Percentiles rank a stretch among this genome's conserved stretches.
Conservation (phyloP, 53 echinoderm and acorn worm genomes). For the Patiria pectinifera region DNA sequence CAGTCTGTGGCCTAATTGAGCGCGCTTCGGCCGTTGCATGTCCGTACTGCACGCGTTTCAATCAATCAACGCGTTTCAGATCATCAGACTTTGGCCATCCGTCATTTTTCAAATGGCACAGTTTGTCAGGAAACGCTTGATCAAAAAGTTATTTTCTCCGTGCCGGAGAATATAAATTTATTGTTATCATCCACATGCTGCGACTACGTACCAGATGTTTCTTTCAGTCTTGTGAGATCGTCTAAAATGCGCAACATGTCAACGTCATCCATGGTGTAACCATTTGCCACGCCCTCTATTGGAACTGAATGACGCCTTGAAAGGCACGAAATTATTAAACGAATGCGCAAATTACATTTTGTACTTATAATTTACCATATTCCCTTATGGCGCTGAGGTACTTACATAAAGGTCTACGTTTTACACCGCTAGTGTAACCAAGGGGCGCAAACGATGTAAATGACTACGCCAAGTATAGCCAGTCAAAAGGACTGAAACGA, state of each 20-base stretch:
- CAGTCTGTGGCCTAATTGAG: conserved; percentile 7
- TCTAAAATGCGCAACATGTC: not conserved
- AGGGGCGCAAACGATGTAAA: too few species aligned
- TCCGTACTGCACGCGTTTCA: not conserved
- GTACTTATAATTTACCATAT: too few species aligned
- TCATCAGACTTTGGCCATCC: not conserved
- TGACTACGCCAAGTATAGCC: too few species aligned
- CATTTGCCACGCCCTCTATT: not conserved
- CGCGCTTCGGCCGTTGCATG: conserved; percentile 36
- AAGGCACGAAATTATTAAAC: too few species aligned
- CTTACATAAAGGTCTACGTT: not conserved
- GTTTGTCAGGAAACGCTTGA: not conserved
- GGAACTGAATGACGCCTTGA: too few species aligned
- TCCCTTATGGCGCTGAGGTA: not conserved
- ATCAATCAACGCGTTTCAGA: not conserved
- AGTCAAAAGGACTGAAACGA: too few species aligned
- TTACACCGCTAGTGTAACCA: too few species aligned
- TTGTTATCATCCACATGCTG: not conserved
- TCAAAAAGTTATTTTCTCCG: not conserved
- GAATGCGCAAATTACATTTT: too few species aligned
- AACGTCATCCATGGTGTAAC: not conserved
- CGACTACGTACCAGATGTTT: not conserved
- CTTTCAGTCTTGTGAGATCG: not conserved
- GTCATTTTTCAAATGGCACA: not conserved
- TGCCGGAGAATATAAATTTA: not conserved